Base-by-base conservation (phyloP, 2,888 invertebrate species). In the Volucella inanis region DNA sequence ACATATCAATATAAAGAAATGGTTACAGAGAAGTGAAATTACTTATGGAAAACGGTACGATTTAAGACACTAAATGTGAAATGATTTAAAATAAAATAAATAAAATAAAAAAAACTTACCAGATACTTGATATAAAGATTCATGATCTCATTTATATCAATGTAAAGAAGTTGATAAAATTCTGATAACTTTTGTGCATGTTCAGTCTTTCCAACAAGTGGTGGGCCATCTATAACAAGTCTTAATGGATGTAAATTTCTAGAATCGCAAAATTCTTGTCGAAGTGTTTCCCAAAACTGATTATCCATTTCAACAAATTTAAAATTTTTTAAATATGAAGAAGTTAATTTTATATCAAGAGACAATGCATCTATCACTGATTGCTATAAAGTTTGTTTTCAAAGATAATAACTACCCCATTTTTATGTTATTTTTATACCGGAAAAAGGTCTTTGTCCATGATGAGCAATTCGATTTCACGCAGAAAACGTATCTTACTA, bases 171-270 rank as follows among this genome's bases (percentile, higher is more conserved):
- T 10, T 85, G 57, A 64, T 85, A 85, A 41, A 45, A 50, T n/a
- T 68, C 67, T 8, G 67, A 14, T 0, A 85, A 49, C 10, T 38
- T 72, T 11, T 18, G 8, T 0, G 81, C 68, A 39, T 81, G 71
- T 96, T 90, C 92, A 0, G 94, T 94, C 91, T 95, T 95, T 22
- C 95, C 95, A 11, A 93, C 93, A 8, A 94, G 93, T 3, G 95
- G 95, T 18, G 95, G 95, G 1, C 95, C 95, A 87, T 94, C 94
- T 1, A 95, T 90, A 14, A 95, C 88, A 55, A 93, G 90, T 88
- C 94, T 94, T 87, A 95, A 92, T 54, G 95, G 93, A 88, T 92
- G 93, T 79, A 95, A 90, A 87, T 92, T 92, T 88, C 94, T 92
- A 55, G 93, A 92, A 87, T 92, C 92, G 88, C 93, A 93, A 88